phyloP scores from a whole-genome alignment of 2,113 vertebrate species.

The Ammospiza nelsoni region DNA sequence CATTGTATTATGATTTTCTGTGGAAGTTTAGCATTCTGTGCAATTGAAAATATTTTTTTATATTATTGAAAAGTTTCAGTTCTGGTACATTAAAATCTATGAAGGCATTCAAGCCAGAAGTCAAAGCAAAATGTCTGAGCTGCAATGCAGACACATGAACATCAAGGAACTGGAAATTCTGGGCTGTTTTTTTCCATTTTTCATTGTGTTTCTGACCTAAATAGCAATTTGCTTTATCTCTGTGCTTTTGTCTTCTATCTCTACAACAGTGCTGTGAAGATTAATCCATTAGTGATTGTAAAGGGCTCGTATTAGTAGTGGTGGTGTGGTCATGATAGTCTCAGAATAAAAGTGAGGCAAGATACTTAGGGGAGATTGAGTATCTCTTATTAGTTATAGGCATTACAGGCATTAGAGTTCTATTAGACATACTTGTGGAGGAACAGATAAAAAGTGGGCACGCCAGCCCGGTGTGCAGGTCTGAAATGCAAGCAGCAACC shows the following conservation, averaged over 20 bases:
- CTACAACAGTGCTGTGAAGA: constrained; percentile 19
- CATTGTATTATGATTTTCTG: background rate
- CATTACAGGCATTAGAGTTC: background rate
- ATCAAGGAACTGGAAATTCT: background rate
- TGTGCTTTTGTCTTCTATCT: constrained; percentile 38
- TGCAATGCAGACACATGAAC: background rate
- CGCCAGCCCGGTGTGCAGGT: background rate
- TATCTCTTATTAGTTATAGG: constrained; percentile 11
- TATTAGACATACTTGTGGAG: background rate
- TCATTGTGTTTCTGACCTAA: background rate
- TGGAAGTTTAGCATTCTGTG: background rate
- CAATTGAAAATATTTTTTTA: background rate
- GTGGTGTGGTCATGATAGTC: background rate
- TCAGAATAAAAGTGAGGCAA: constrained; percentile 37
- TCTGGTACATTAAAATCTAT: background rate
- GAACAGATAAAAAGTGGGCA: background rate
- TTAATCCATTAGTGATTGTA: constrained; percentile 45
- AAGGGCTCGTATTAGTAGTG: constrained; percentile 30
- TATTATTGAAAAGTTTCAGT: background rate
- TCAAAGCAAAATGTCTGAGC: background rate
- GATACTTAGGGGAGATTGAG: constrained; percentile 16
- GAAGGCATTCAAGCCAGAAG: background rate
- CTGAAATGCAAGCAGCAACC: background rate
- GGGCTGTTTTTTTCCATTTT: background rate
- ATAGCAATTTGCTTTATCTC: constrained; percentile 3